Conservation (phyloP, 2,113 vertebrate genomes). For the Chaetodon auriga region DNA sequence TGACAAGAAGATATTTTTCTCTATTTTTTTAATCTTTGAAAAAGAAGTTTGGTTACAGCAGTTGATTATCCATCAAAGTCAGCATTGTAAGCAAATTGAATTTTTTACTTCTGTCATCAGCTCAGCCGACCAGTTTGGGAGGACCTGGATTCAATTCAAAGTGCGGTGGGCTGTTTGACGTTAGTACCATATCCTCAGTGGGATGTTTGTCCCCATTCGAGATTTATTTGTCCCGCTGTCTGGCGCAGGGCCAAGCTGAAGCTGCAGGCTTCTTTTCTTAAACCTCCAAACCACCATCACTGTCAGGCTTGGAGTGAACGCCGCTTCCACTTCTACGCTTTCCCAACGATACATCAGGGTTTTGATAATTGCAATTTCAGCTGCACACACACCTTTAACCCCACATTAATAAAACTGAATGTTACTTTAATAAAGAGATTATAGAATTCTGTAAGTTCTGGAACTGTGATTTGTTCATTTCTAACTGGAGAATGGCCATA, state of each 20-base stretch:
- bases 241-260: constrained; percentile 46
- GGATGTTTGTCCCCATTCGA: constrained; percentile 71
- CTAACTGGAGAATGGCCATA: no score
- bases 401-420: not conserved
- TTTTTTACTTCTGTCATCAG: constrained; percentile 42
- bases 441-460: not conserved
- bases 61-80: constrained; percentile 5
- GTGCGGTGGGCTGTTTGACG: constrained; percentile 61
- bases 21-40: not conserved
- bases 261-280: constrained; percentile 45
- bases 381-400: not conserved
- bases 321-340: not conserved
- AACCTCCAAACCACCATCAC: constrained; percentile 42
- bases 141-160: constrained; percentile 59
- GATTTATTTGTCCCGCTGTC: constrained; percentile 65
- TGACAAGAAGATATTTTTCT: not conserved
- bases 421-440: not conserved
- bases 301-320: constrained; percentile 22
- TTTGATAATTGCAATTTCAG: not conserved
- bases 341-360: not conserved
- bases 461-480: not conserved
- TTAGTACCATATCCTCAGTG: constrained; percentile 58
- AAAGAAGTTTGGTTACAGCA: constrained; percentile 6
- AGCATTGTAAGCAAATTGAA: constrained; percentile 29
- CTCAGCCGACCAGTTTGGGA: constrained; percentile 39